Conservation (phyloP, 2,888 invertebrate genomes). For the Oxycera nigricornis region DNA sequence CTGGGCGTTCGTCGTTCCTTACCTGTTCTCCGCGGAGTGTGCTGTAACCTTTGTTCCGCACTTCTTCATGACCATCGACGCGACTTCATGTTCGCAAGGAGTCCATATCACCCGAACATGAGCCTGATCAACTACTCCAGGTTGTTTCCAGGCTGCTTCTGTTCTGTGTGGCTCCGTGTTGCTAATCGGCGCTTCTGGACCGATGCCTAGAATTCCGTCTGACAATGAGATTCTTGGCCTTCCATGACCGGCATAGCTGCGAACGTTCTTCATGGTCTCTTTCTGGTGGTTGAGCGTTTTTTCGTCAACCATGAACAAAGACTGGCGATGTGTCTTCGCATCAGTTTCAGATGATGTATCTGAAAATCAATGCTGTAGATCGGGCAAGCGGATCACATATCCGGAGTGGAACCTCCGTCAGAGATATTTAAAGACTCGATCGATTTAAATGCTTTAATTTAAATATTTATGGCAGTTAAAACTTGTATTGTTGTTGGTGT, state of each 20-base stretch:
- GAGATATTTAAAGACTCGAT: background rate
- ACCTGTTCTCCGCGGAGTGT: background rate
- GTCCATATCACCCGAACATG: conserved; percentile 6
- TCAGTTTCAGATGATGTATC: background rate
- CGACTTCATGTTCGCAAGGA: background rate
- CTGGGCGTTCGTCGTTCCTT: background rate
- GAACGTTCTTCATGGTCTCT: background rate
- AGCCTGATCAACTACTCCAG: background rate
- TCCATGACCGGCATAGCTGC: background rate
- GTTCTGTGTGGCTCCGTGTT: background rate
- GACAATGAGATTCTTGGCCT: conserved; percentile 19
- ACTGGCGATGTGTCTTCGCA: background rate
- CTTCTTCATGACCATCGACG: background rate
- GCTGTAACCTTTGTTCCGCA: conserved; percentile 8
- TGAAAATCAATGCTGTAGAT: background rate
- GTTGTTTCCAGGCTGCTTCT: background rate
- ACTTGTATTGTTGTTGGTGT: too few relatives aligned
- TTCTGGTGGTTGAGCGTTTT: background rate
- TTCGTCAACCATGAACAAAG: background rate
- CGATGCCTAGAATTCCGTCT: conserved; percentile 14
- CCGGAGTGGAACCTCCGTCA: background rate
- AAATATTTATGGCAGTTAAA: background rate
- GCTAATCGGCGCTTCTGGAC: conserved; percentile 20
- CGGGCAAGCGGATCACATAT: background rate
- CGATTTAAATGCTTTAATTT: background rate